Conservation (phyloP, 2,888 invertebrate species). For the Chrysodeixis includens region DNA sequence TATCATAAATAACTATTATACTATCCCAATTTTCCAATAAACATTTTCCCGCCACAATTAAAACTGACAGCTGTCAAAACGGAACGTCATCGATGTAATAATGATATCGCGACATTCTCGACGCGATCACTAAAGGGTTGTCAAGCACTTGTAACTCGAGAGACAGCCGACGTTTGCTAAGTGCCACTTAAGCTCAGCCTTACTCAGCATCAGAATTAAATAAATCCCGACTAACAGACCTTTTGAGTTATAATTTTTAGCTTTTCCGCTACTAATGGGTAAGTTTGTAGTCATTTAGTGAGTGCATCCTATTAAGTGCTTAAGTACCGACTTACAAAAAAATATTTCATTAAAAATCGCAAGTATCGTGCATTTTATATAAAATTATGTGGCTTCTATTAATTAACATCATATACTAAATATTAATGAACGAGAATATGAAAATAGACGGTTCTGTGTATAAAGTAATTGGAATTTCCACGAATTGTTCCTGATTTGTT, state of each 20-base stretch:
- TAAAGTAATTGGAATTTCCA: too few species aligned
- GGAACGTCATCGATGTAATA: constrained; percentile 21
- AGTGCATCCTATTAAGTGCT: not conserved
- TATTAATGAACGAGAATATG: too few species aligned
- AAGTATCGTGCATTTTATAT: too few species aligned
- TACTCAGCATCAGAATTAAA: constrained; percentile 18
- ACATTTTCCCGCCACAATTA: constrained; percentile 23
- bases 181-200: constrained; percentile 26
- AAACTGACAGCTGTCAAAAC: constrained; percentile 48
- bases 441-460: too few species aligned
- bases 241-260: constrained; percentile 5
- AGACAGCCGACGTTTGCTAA: constrained; percentile 18
- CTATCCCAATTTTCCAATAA: not conserved
- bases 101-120: constrained; percentile 34
- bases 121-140: constrained; percentile 29
- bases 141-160: constrained; percentile 16
- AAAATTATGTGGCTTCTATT: too few species aligned
- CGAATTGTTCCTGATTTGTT: too few species aligned
- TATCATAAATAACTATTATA: too few species aligned
- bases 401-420: too few species aligned
- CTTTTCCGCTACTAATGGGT: not conserved
- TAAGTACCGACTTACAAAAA: not conserved
- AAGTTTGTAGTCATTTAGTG: not conserved
- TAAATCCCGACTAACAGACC: constrained; percentile 20
- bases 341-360: too few species aligned